These are phyloP conservation scores for Drosophila kanapiae DNA, from an alignment of 1,140 invertebrate genomes.

Conservation along the genomic window DNA sequence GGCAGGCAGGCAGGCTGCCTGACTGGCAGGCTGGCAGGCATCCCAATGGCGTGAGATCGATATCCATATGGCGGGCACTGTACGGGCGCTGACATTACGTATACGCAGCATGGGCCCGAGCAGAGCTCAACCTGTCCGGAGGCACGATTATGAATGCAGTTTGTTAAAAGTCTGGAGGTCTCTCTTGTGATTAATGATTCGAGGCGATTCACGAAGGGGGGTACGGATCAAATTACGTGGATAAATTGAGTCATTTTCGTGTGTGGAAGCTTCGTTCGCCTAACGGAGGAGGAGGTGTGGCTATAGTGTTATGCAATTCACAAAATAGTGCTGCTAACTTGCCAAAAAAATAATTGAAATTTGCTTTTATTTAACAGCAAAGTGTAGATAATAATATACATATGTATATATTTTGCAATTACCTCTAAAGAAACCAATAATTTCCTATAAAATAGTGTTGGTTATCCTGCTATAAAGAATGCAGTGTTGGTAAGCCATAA, in stretches of 20 bases:
- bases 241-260: conserved; percentile 45
- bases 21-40: conserved; percentile 24
- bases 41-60: conserved; percentile 52
- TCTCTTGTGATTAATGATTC: conserved; percentile 40
- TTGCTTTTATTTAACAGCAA: neutral
- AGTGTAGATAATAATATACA: too few relatives aligned
- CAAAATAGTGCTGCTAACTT: conserved; percentile 10
- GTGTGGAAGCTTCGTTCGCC: conserved; percentile 1
- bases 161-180: conserved; percentile 11
- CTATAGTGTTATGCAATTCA: conserved; percentile 9
- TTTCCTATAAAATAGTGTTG: neutral
- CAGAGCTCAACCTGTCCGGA: conserved; percentile 33
- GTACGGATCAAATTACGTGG: conserved; percentile 21
- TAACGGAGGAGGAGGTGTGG: conserved; percentile 6
- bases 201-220: conserved; percentile 12
- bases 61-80: conserved; percentile 33
- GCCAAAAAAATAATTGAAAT: neutral
- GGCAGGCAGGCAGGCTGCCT: conserved; percentile 8
- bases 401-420: too few relatives aligned
- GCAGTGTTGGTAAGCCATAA: neutral
- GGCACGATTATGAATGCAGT: conserved; percentile 46
- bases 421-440: neutral
- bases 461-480: too few relatives aligned
- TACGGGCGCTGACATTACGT: conserved; percentile 52
- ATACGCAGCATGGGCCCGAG: conserved; percentile 56